phyloP scores from a whole-genome alignment of 2,113 vertebrate species.

The Passer domesticus region DNA sequence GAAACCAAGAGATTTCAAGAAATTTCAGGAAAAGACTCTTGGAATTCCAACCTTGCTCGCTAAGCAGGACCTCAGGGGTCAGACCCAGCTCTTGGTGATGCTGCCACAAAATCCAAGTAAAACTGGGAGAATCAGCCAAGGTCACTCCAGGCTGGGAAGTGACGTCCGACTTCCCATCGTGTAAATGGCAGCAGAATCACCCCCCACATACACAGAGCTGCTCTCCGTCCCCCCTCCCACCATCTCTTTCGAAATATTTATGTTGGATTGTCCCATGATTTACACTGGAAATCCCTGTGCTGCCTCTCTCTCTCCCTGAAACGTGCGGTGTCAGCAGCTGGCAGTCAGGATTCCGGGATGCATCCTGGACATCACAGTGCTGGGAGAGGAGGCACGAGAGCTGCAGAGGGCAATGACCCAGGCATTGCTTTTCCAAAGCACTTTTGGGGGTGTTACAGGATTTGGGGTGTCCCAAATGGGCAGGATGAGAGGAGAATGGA shows the following conservation, averaged over 20 bases:
- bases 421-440: neutral
- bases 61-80: neutral
- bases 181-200: neutral
- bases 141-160: conserved; percentile 1
- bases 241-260: conserved; percentile 40
- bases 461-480: neutral
- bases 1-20: neutral
- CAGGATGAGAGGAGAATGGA: neutral
- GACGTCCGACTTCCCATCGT: neutral
- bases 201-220: neutral
- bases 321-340: conserved; percentile 34
- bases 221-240: neutral
- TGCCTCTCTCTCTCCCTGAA: neutral
- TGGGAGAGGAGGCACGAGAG: neutral
- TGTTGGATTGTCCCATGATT: conserved; percentile 19
- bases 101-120: neutral
- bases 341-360: neutral
- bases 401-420: fast-evolving
- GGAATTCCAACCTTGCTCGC: neutral
- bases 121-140: neutral
- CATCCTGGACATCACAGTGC: neutral
- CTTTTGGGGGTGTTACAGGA: fast-evolving
- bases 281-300: conserved; percentile 9
- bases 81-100: fast-evolving
- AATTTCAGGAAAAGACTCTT: neutral